Evolutionary conservation across 2,113 vertebrate genomes (phyloP).

Genomic region (Ornithorhynchus anatinus): DNA sequence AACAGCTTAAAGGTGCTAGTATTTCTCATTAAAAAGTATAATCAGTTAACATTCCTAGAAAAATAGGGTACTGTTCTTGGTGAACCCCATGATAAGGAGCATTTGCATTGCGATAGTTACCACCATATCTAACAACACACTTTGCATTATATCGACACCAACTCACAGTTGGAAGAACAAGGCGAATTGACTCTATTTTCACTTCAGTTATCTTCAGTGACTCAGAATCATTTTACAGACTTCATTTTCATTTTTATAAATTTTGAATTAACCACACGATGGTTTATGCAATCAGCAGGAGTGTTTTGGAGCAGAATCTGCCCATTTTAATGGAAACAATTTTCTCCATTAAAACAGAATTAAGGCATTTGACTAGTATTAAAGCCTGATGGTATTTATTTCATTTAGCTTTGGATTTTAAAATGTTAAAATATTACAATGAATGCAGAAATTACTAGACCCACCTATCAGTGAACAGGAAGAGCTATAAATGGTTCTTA

Average conservation of each 20-base stretch:
- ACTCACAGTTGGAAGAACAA: too few species aligned
- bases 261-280: slow-evolving; percentile 31
- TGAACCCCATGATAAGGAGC: too few species aligned
- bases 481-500: slow-evolving; percentile 36
- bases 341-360: slow-evolving; percentile 45
- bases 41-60: too few species aligned
- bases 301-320: slow-evolving; percentile 28
- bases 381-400: slow-evolving; percentile 50
- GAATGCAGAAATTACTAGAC: slow-evolving; percentile 42
- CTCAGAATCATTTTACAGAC: slow-evolving; percentile 31
- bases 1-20: too few species aligned
- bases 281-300: slow-evolving; percentile 47
- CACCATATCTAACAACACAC: too few species aligned
- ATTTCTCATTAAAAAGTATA: too few species aligned
- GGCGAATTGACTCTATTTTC: too few species aligned
- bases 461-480: slow-evolving; percentile 44
- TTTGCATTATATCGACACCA: too few species aligned
- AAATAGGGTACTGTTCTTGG: too few species aligned
- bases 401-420: slow-evolving; percentile 56
- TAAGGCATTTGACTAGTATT: slow-evolving; percentile 50
- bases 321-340: slow-evolving; percentile 40
- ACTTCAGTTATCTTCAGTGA: too few species aligned
- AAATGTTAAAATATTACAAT: slow-evolving; percentile 60
- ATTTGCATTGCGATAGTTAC: too few species aligned
- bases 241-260: slow-evolving; percentile 45